phyloP scores from a whole-genome alignment of 2,888 invertebrate genomes.

The Stenolophus ochropezus region DNA sequence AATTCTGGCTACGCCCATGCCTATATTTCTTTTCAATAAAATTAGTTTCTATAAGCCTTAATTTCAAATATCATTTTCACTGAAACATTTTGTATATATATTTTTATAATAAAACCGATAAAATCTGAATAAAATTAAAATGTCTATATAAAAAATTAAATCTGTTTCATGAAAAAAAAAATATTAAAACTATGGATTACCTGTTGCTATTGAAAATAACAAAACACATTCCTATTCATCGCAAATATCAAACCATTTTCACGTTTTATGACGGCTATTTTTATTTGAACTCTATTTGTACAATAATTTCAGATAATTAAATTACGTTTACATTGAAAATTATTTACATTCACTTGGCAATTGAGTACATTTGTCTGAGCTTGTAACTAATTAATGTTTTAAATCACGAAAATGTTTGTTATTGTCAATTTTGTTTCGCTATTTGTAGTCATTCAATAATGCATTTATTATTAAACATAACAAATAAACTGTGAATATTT shows the following conservation, averaged over 20 bases:
- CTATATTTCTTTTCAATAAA: no score
- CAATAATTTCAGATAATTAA: slow-evolving; percentile 8
- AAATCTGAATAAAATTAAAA: no score
- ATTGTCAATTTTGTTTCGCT: not conserved
- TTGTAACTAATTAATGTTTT: slow-evolving; percentile 17
- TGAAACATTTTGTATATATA: no score
- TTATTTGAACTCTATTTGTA: not conserved
- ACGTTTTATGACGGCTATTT: not conserved
- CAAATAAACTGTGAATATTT: no score
- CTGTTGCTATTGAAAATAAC: not conserved
- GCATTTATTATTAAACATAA: no score
- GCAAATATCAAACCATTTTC: not conserved
- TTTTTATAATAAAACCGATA: no score
- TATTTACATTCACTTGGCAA: slow-evolving; percentile 23
- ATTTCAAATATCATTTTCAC: no score
- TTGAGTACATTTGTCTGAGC: not conserved
- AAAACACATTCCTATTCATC: not conserved
- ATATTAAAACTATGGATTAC: not conserved
- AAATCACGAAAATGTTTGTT: slow-evolving; percentile 9
- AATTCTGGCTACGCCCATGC: no score
- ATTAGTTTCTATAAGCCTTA: no score
- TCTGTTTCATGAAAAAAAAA: not conserved
- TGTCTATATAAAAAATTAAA: no score
- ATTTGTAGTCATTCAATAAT: slow-evolving; percentile 9
- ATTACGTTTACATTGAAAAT: slow-evolving; percentile 14